Conservation (phyloP, 2,888 invertebrate species). For the Phania funesta region DNA sequence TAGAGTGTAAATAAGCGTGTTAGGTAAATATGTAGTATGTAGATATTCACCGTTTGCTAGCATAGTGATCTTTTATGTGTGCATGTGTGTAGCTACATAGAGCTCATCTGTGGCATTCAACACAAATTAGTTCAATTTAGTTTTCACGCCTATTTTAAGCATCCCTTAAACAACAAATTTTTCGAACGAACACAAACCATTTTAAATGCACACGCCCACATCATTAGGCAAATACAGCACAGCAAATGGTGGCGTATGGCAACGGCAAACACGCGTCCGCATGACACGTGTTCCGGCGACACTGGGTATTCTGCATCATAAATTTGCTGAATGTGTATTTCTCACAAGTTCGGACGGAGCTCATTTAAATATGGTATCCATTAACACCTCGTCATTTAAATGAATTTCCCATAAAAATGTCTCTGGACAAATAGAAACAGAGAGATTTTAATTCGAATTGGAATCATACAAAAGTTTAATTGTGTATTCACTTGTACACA, state of each 20-base stretch:
- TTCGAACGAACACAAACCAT: constrained; percentile 41
- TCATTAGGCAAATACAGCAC: constrained; percentile 68
- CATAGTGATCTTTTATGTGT: constrained; percentile 7
- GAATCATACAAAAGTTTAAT: neutral
- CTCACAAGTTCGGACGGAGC: constrained; percentile 49
- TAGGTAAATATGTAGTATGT: neutral
- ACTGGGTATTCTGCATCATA: constrained; percentile 49
- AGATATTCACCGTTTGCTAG: neutral
- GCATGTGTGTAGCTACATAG: neutral
- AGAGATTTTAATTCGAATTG: constrained; percentile 15
- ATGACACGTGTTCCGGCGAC: constrained; percentile 62
- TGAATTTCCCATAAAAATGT: constrained; percentile 15
- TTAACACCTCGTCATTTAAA: constrained; percentile 66
- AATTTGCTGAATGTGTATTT: constrained; percentile 43
- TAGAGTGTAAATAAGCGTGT: neutral
- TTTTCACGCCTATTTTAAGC: constrained; percentile 63
- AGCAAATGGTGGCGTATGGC: constrained; percentile 67
- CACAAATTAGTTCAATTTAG: constrained; percentile 68
- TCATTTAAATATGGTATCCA: constrained; percentile 68
- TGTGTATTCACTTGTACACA: neutral
- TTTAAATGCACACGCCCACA: constrained; percentile 67
- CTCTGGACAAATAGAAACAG: constrained; percentile 15
- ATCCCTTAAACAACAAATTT: constrained; percentile 51
- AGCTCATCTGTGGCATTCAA: constrained; percentile 51
- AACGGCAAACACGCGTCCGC: constrained; percentile 60